Base-by-base conservation (phyloP, 2,797 vertebrate species). In the Ctenosaura bakeri region DNA sequence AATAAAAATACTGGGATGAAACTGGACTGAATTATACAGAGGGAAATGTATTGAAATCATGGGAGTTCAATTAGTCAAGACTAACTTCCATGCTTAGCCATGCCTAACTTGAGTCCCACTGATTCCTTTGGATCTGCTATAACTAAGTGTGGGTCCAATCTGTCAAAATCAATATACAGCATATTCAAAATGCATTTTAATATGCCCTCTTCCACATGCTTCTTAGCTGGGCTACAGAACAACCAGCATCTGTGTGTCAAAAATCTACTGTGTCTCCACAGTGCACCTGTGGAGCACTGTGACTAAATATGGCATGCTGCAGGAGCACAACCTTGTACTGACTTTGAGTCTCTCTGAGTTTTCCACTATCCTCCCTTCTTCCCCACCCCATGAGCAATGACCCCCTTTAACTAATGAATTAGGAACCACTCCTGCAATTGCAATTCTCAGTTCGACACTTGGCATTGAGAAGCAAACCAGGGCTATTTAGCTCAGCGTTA, bases 391-490 rank as follows among this genome's bases (percentile, higher is more conserved):
- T 95, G 96, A 97, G 97, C 97, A 97, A 96, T 98, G 97, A 97
- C 97, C 97, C 97, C 97, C 97, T 98, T 97, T 97, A 97, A 95
- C 93, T 97, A 97, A 97, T 96, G 95, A 97, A 97, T 97, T 96
- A 97, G 96, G 97, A 97, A 95, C 95, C 90, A 88, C 94, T 97
- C 96, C 95, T 95, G 96, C 94, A 96, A 95, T 96, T 95, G 95
- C 96, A 97, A 97, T 97, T 96, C 97, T 97, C 97, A 97, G 96
- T 97, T 97, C 96, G 80, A 95, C 96, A 97, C 97, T 98, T 97
- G 97, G 97, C 97, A 97, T 56, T 90, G 96, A 95, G 97, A 97
- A 96, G 94, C 96, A 97, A 97, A 96, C 95, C 94, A 91, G 94
- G 97, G 95, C 97, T 97, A 96, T 97, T 97, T 97, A 97, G 97